phyloP scores from a whole-genome alignment of 2,888 invertebrate genomes.

The Plemyria rubiginata region DNA sequence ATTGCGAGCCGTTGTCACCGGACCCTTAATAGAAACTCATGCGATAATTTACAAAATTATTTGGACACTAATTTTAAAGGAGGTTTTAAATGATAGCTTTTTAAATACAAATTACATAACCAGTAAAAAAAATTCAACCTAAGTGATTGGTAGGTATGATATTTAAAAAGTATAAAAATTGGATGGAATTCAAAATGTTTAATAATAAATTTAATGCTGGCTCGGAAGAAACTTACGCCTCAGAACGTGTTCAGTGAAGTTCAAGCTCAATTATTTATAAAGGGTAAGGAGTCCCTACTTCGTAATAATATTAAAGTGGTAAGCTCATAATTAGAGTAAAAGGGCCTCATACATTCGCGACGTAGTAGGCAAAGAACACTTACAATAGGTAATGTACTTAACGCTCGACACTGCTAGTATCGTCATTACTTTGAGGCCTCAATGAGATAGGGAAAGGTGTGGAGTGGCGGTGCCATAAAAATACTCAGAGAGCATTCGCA shows the following conservation, averaged over 20 bases:
- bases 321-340: slow-evolving; percentile 78
- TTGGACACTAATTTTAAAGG: no score
- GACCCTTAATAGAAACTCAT: no score
- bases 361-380: slow-evolving; percentile 75
- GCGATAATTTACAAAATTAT: no score
- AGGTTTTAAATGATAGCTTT: no score
- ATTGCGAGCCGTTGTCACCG: no score
- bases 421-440: slow-evolving; percentile 77
- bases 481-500: not conserved
- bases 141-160: no score
- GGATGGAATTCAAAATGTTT: no score
- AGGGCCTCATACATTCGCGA: slow-evolving; percentile 68
- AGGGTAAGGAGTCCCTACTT: slow-evolving; percentile 39
- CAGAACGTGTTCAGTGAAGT: slow-evolving; percentile 32
- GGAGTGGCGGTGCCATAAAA: slow-evolving; percentile 47
- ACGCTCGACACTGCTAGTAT: slow-evolving; percentile 71
- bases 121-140: no score
- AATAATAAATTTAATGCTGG: not conserved
- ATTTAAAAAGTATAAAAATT: no score
- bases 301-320: slow-evolving; percentile 47
- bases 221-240: slow-evolving; percentile 20
- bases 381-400: slow-evolving; percentile 84
- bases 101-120: no score
- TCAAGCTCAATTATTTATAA: slow-evolving; percentile 35
- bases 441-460: slow-evolving; percentile 51